phyloP scores from a whole-genome alignment of 2,888 invertebrate species.

The Habrosyne pyritoides region DNA sequence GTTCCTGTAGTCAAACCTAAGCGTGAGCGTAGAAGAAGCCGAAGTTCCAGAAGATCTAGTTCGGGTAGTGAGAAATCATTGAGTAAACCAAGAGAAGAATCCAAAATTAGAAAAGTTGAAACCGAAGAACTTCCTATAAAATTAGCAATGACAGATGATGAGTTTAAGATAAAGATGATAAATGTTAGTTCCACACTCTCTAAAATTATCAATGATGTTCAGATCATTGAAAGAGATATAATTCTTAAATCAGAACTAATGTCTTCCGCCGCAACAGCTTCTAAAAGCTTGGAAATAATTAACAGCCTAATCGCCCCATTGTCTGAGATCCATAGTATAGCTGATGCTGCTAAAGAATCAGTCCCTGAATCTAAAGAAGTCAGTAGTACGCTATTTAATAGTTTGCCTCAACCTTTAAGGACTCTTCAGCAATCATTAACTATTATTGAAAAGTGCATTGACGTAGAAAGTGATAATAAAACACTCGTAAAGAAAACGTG shows the following conservation, averaged over 20 bases:
- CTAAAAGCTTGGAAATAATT: slow-evolving; percentile 86
- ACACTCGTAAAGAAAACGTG: slow-evolving; percentile 88
- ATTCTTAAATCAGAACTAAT: slow-evolving; percentile 86
- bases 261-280: slow-evolving; percentile 86
- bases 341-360: slow-evolving; percentile 79
- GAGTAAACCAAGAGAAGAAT: slow-evolving; percentile 61
- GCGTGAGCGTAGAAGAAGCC: slow-evolving; percentile 68
- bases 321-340: slow-evolving; percentile 85
- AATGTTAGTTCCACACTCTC: slow-evolving; percentile 57
- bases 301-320: slow-evolving; percentile 85
- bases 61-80: slow-evolving; percentile 79
- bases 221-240: slow-evolving; percentile 86
- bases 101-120: slow-evolving; percentile 14
- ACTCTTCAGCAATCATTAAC: slow-evolving; percentile 86
- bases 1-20: slow-evolving; percentile 44
- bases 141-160: slow-evolving; percentile 41
- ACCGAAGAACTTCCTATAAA: slow-evolving; percentile 18
- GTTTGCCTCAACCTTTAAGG: slow-evolving; percentile 83
- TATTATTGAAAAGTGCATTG: slow-evolving; percentile 87
- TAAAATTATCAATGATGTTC: slow-evolving; percentile 82
- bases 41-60: slow-evolving; percentile 70
- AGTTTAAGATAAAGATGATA: slow-evolving; percentile 51
- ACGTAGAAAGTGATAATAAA: slow-evolving; percentile 86
- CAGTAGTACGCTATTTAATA: slow-evolving; percentile 82
- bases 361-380: slow-evolving; percentile 60